phyloP scores from a whole-genome alignment of 2,888 invertebrate genomes.

The Xanthostigma xanthostigma region DNA sequence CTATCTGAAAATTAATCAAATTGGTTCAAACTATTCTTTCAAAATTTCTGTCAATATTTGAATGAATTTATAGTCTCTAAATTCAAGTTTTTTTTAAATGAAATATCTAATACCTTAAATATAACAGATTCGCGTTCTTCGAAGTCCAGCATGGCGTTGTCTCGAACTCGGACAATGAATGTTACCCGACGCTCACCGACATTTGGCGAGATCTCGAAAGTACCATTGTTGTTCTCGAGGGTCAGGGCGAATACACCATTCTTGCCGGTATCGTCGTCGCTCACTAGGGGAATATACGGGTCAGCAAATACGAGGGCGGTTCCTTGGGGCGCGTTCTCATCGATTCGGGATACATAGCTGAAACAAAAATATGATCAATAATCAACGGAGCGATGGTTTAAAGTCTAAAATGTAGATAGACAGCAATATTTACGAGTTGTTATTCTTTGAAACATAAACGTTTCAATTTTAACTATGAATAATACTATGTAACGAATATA shows the following conservation, averaged over 20 bases:
- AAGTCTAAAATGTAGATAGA: too few relatives aligned
- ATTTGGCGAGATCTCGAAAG: slow-evolving; percentile 75
- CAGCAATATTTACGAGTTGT: not conserved
- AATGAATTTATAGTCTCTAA: too few relatives aligned
- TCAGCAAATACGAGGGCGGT: slow-evolving; percentile 55
- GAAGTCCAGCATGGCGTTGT: slow-evolving; percentile 70
- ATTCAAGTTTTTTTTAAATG: not conserved
- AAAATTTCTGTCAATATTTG: too few relatives aligned
- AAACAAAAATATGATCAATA: slow-evolving; percentile 14
- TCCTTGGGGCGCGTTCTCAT: slow-evolving; percentile 73
- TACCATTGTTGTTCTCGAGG: slow-evolving; percentile 66
- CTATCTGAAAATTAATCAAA: slow-evolving; percentile 37
- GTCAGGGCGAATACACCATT: slow-evolving; percentile 69
- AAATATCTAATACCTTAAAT: slow-evolving; percentile 42
- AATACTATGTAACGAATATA: too few relatives aligned
- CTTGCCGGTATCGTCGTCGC: slow-evolving; percentile 66
- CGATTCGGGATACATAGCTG: slow-evolving; percentile 60
- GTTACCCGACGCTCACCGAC: slow-evolving; percentile 64
- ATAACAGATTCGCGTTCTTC: slow-evolving; percentile 61
- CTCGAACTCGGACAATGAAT: slow-evolving; percentile 71
- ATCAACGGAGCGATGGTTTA: too few relatives aligned
- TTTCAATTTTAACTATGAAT: too few relatives aligned
- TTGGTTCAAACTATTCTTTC: not conserved
- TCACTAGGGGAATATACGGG: slow-evolving; percentile 55
- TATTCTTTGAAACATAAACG: too few relatives aligned